A percentile compares a stretch with the other conserved stretches of the same genome.
These are phyloP conservation scores for Meloidogyne floridensis DNA, from an alignment of 1,140 invertebrate genomes.

Conservation along the genomic window DNA sequence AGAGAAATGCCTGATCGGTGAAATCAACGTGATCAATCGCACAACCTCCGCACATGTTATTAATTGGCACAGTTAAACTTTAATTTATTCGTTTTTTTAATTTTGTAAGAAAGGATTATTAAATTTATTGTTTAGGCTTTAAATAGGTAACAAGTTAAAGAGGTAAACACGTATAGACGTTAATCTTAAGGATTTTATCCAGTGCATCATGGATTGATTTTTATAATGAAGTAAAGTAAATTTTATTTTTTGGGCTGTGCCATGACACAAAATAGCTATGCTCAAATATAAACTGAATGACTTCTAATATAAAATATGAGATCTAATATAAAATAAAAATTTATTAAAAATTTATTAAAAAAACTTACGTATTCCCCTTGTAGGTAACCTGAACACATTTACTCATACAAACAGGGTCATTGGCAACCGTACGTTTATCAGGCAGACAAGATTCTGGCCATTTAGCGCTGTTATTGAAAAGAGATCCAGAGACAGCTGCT, in stretches of 20 bases:
- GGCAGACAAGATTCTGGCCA: slow-evolving; percentile 17
- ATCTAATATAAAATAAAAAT: too few relatives aligned
- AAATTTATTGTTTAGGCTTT: too few relatives aligned
- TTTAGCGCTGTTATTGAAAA: slow-evolving; percentile 9
- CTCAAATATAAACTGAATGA: too few relatives aligned
- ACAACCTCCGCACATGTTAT: slow-evolving; percentile 43
- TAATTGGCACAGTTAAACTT: slow-evolving; percentile 29
- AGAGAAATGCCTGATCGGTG: slow-evolving; percentile 20
- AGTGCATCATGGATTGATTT: too few relatives aligned
- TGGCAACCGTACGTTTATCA: slow-evolving; percentile 5
- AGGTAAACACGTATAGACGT: too few relatives aligned
- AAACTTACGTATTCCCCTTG: slow-evolving; percentile 1
- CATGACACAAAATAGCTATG: too few relatives aligned
- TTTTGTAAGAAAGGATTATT: too few relatives aligned
- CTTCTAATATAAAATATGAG: too few relatives aligned
- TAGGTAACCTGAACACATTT: slow-evolving; percentile 24
- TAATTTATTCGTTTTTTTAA: not conserved
- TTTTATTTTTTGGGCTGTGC: too few relatives aligned
- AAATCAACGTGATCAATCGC: slow-evolving; percentile 32
- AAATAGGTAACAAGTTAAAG: too few relatives aligned
- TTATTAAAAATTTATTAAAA: not conserved
- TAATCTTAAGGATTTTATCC: too few relatives aligned
- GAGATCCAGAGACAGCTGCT: slow-evolving; percentile 19
- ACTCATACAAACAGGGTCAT: slow-evolving; percentile 27
- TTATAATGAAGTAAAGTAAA: too few relatives aligned